Conservation (phyloP, 2,888 invertebrate genomes). For the Ischnura elegans region DNA sequence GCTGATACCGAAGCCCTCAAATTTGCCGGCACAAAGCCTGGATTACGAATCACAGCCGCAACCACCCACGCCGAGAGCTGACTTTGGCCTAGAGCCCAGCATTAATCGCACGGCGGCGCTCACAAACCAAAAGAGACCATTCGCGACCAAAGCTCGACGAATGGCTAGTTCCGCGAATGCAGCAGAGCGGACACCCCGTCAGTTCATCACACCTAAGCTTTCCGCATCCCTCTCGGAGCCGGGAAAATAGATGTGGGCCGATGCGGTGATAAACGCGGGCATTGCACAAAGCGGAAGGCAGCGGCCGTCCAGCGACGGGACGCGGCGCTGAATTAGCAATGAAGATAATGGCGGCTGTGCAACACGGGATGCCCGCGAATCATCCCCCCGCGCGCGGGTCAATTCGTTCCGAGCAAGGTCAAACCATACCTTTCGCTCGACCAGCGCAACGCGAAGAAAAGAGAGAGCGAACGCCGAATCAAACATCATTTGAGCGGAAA, state of each 20-base stretch:
- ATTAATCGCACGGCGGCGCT: no score
- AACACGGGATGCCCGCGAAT: background rate
- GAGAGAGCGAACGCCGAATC: background rate
- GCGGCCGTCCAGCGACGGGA: background rate
- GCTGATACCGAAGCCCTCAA: no score
- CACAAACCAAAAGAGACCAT: no score
- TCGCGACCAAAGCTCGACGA: background rate
- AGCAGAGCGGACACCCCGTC: background rate
- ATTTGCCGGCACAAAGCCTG: no score
- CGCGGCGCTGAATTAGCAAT: background rate
- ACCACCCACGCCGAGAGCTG: no score
- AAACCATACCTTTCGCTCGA: background rate
- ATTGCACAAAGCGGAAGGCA: background rate
- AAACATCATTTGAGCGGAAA: no score
- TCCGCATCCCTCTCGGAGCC: background rate
- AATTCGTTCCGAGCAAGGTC: background rate
- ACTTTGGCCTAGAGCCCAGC: no score
- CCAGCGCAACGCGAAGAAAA: background rate
- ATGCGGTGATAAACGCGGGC: background rate
- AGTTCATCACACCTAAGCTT: background rate
- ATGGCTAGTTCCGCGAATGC: background rate
- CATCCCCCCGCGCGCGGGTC: background rate
- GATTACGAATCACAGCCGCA: no score
- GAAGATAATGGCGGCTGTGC: background rate
- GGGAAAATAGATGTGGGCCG: no score